Percentiles rank a stretch among this genome's conserved stretches.
Conservation (phyloP, 2,888 invertebrate species). For the Hesperia comma region DNA sequence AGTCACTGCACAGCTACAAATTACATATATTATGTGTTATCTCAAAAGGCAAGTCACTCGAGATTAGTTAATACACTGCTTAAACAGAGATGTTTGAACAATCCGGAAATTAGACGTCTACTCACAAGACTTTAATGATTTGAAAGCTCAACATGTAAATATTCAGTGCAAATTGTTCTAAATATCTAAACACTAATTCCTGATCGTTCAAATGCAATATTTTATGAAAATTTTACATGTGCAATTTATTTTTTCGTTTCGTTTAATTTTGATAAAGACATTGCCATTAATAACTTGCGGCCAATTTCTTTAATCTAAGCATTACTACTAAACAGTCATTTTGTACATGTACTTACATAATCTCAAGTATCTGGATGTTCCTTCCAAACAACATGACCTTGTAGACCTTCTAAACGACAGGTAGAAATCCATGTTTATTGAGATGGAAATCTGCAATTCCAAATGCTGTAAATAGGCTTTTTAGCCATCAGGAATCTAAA, state of each 20-base stretch:
- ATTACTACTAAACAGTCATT: too few species aligned
- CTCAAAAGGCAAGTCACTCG: background rate
- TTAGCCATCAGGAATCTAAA: too few species aligned
- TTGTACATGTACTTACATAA: too few species aligned
- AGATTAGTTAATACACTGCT: conserved; percentile 19
- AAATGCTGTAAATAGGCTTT: too few species aligned
- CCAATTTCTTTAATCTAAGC: too few species aligned
- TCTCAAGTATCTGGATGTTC: too few species aligned
- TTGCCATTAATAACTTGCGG: too few species aligned
- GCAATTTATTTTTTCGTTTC: background rate
- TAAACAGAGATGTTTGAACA: conserved; percentile 19
- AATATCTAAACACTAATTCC: background rate
- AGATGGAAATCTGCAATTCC: too few species aligned
- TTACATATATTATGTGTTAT: background rate
- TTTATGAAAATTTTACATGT: background rate
- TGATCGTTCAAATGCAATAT: conserved; percentile 9
- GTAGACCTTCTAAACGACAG: too few species aligned
- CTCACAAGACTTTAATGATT: background rate
- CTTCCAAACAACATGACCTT: too few species aligned
- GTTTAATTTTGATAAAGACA: too few species aligned
- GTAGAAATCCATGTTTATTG: too few species aligned
- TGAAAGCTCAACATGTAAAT: background rate
- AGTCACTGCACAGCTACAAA: background rate
- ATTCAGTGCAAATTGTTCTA: background rate
- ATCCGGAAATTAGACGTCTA: conserved; percentile 15